phyloP scores from a whole-genome alignment of 2,113 vertebrate species.

The Mormyrus lacerda region DNA sequence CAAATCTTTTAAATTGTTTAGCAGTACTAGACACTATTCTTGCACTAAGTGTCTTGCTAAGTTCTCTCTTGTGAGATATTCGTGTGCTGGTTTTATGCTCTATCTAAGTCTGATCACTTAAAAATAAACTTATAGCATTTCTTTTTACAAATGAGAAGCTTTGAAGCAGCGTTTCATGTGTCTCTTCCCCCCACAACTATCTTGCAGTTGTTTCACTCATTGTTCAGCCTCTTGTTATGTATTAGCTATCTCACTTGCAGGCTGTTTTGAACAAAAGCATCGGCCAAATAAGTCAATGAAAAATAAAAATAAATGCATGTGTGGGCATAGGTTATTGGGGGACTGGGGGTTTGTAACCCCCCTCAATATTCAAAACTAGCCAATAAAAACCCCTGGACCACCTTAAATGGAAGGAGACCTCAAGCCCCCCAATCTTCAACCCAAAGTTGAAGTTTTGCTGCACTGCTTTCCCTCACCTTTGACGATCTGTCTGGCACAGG shows the following conservation, averaged over 20 bases:
- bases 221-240: background rate
- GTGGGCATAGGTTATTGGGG: background rate
- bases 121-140: background rate
- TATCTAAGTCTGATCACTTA: background rate
- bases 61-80: background rate
- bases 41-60: background rate
- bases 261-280: background rate
- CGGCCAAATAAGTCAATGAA: background rate
- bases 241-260: background rate
- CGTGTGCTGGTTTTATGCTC: background rate
- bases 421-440: background rate
- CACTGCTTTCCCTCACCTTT: constrained; percentile 62
- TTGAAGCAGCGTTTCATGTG: background rate
- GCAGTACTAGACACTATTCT: background rate
- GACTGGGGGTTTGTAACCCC: background rate
- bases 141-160: background rate
- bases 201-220: background rate
- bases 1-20: background rate
- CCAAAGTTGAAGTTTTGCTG: background rate
- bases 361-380: background rate
- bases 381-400: background rate
- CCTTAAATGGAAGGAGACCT: background rate
- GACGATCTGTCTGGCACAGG: constrained; percentile 89
- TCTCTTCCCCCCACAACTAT: background rate
- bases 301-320: background rate